phyloP scores from a whole-genome alignment of 2,888 invertebrate species.

The Campopleginae sp. region DNA sequence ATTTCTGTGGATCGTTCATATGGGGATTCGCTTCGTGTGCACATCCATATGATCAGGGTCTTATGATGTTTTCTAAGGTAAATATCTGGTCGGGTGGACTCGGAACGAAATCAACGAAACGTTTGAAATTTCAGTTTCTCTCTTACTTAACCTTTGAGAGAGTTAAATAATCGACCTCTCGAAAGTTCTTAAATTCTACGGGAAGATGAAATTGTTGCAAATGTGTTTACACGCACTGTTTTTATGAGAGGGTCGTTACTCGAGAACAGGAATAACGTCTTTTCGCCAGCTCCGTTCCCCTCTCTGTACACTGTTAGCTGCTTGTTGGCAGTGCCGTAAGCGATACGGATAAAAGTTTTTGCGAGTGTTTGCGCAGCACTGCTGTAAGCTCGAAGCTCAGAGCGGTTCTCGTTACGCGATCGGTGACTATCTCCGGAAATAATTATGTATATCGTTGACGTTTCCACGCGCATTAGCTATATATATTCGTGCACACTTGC shows the following conservation, averaged over 20 bases:
- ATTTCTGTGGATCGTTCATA: too few species aligned
- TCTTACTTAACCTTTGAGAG: background rate
- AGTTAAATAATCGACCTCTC: background rate
- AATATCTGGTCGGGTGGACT: too few species aligned
- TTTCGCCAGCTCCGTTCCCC: background rate
- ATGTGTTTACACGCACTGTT: background rate
- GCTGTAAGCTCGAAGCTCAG: background rate
- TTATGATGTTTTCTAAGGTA: too few species aligned
- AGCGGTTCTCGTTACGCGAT: slow-evolving; percentile 52
- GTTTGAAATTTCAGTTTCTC: background rate
- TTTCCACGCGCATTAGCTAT: background rate
- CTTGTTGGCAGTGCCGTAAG: slow-evolving; percentile 37
- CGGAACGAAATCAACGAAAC: background rate
- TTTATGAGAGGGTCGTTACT: background rate
- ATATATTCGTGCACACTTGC: background rate
- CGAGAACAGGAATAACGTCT: slow-evolving; percentile 37
- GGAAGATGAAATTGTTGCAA: background rate
- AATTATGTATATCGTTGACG: slow-evolving; percentile 34
- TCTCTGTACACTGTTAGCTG: background rate
- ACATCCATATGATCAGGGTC: too few species aligned
- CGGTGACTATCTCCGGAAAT: slow-evolving; percentile 58
- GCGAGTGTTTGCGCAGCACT: slow-evolving; percentile 14
- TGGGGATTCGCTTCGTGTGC: too few species aligned
- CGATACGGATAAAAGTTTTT: slow-evolving; percentile 58
- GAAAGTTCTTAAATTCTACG: background rate